A percentile compares a stretch with the other conserved stretches of the same genome.
Conservation (phyloP, 2,797 vertebrate species). For the Euthynnus affinis region DNA sequence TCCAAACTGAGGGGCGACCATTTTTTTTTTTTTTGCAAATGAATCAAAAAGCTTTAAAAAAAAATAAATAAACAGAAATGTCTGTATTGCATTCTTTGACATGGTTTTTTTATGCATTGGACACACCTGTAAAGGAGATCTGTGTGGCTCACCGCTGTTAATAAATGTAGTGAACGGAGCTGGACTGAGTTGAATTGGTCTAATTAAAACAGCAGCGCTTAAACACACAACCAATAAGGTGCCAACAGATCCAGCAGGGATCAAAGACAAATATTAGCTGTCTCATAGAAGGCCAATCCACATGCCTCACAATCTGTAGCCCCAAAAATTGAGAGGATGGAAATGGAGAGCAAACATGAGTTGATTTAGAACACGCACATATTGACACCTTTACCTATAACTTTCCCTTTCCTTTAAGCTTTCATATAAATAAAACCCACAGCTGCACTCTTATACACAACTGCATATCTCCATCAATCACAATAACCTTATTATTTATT, state of each 20-base stretch:
- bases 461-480: slow-evolving; percentile 23
- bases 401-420: background rate
- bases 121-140: background rate
- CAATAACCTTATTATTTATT: slow-evolving; percentile 49
- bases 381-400: slow-evolving; percentile 9
- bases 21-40: slow-evolving; percentile 16
- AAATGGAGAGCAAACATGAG: slow-evolving; percentile 39
- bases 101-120: background rate
- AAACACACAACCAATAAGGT: slow-evolving; percentile 39
- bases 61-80: background rate
- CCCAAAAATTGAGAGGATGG: slow-evolving; percentile 18
- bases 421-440: background rate
- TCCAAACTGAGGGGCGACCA: background rate
- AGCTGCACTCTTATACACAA: background rate
- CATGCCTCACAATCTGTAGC: slow-evolving; percentile 43
- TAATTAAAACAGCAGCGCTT: slow-evolving; percentile 28
- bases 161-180: background rate
- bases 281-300: slow-evolving; percentile 34
- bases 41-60: slow-evolving; percentile 10
- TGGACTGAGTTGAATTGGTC: background rate
- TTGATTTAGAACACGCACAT: background rate
- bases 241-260: slow-evolving; percentile 41
- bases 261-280: slow-evolving; percentile 58
- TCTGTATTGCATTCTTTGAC: background rate
- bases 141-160: background rate